Conservation (phyloP, 2,113 vertebrate genomes). For the Peromyscus maniculatus region DNA sequence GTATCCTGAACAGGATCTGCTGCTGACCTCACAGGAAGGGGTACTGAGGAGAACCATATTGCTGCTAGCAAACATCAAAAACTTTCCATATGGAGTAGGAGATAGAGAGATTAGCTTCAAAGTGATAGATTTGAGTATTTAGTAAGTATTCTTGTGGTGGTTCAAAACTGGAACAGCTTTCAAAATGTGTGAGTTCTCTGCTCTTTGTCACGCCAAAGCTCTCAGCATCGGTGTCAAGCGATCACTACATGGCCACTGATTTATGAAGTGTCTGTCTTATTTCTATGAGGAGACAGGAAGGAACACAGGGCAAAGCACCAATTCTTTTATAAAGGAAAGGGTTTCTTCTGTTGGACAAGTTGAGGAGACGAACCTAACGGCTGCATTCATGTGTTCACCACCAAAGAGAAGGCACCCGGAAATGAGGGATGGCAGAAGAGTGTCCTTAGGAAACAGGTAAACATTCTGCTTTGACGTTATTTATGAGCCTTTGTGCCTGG, state of each 20-base stretch:
- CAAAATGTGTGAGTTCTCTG: slow-evolving; percentile 17
- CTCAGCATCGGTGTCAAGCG: not conserved
- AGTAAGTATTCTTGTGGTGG: slow-evolving; percentile 5
- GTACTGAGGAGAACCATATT: slow-evolving; percentile 17
- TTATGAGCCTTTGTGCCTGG: not conserved
- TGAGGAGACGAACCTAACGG: not conserved
- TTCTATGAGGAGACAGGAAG: not conserved
- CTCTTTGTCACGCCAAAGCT: not conserved
- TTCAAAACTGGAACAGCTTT: slow-evolving; percentile 43
- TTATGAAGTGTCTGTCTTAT: not conserved
- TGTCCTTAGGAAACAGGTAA: not conserved
- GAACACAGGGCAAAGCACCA: not conserved
- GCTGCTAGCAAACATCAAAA: slow-evolving; percentile 44
- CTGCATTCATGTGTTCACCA: not conserved
- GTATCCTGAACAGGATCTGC: not conserved
- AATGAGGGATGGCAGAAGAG: not conserved
- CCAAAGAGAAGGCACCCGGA: not conserved
- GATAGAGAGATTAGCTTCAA: slow-evolving; percentile 47
- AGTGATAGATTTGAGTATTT: slow-evolving; percentile 29
- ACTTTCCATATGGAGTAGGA: slow-evolving; percentile 45
- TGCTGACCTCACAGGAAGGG: slow-evolving; percentile 44
- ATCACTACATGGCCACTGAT: not conserved
- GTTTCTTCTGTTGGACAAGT: not conserved
- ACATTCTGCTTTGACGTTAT: not conserved
- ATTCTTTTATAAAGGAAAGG: not conserved